phyloP scores from a whole-genome alignment of 2,888 invertebrate species.

The Anoplius nigerrimus region DNA sequence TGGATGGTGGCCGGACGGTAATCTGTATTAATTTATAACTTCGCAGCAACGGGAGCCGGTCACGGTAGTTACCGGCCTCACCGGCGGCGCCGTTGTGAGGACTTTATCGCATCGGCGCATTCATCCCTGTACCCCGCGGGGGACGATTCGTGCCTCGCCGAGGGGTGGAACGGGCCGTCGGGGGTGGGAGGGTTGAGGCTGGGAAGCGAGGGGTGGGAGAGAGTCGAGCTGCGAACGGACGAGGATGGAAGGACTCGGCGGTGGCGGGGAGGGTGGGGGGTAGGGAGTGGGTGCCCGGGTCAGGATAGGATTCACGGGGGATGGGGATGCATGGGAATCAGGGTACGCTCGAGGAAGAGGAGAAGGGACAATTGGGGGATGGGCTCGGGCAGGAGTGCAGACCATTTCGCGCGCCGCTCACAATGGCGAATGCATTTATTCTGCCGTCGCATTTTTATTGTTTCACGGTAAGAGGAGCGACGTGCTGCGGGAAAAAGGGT shows the following conservation, averaged over 20 bases:
- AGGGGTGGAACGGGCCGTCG: neutral
- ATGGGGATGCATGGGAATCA: slow-evolving; percentile 10
- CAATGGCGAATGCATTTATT: slow-evolving; percentile 65
- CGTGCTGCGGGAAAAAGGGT: neutral
- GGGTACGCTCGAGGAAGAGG: slow-evolving; percentile 1
- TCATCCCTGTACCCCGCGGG: slow-evolving; percentile 36
- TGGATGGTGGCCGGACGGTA: slow-evolving; percentile 32
- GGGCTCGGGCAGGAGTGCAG: slow-evolving; percentile 35
- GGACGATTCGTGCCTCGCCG: slow-evolving; percentile 19
- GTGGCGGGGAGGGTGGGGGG: slow-evolving; percentile 9
- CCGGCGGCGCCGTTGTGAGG: slow-evolving; percentile 18
- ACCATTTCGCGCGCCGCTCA: slow-evolving; percentile 55
- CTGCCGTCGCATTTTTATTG: slow-evolving; percentile 61
- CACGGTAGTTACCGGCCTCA: slow-evolving; percentile 12
- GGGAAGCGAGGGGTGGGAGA: neutral
- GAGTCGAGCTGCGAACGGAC: neutral
- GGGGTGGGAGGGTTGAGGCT: neutral
- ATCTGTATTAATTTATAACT: slow-evolving; percentile 56
- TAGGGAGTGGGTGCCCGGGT: slow-evolving; percentile 4
- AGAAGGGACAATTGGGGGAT: slow-evolving; percentile 15
- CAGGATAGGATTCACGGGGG: slow-evolving; percentile 2
- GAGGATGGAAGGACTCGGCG: neutral
- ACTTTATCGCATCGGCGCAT: slow-evolving; percentile 54
- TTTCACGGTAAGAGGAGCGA: slow-evolving; percentile 34
- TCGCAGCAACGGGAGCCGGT: slow-evolving; percentile 13